Conservation (phyloP, 2,797 vertebrate genomes). For the Lacerta agilis region DNA sequence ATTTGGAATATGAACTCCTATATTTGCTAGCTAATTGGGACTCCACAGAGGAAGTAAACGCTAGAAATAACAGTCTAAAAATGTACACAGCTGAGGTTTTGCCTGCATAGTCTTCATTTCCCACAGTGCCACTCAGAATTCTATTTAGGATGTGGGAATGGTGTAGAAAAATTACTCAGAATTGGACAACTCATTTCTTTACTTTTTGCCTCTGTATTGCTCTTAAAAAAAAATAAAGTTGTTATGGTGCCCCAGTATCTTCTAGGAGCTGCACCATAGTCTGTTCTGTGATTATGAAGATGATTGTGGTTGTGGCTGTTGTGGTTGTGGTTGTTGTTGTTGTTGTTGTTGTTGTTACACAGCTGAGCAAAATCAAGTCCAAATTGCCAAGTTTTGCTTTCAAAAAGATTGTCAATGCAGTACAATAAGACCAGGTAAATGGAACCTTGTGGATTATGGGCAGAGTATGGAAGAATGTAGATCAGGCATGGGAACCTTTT, state of each 20-base stretch:
- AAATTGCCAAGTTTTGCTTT: not conserved
- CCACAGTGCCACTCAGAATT: not conserved
- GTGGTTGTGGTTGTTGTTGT: too few species aligned
- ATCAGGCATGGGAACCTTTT: too few species aligned
- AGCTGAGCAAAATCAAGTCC: not conserved
- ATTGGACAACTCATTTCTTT: not conserved
- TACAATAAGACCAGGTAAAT: not conserved
- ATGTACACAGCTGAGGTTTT: constrained; percentile 8
- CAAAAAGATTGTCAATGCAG: not conserved
- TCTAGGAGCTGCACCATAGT: not conserved
- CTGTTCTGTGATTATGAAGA: not conserved
- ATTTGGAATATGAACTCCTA: not conserved
- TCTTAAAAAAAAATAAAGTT: not conserved
- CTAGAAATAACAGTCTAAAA: constrained; percentile 20
- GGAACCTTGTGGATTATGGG: not conserved
- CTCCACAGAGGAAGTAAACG: not conserved
- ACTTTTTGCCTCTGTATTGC: not conserved
- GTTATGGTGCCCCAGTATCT: not conserved
- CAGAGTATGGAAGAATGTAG: not conserved
- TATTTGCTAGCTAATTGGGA: constrained; percentile 12
- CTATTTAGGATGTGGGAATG: constrained; percentile 5
- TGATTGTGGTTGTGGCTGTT: too few species aligned
- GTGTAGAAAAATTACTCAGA: constrained; percentile 2
- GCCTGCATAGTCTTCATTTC: not conserved
- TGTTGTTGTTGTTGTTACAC: not conserved